Percentiles rank a stretch among this genome's conserved stretches.
Evolutionary conservation across 2,113 vertebrate genomes (phyloP).

Genomic region (Salvator merianae): DNA sequence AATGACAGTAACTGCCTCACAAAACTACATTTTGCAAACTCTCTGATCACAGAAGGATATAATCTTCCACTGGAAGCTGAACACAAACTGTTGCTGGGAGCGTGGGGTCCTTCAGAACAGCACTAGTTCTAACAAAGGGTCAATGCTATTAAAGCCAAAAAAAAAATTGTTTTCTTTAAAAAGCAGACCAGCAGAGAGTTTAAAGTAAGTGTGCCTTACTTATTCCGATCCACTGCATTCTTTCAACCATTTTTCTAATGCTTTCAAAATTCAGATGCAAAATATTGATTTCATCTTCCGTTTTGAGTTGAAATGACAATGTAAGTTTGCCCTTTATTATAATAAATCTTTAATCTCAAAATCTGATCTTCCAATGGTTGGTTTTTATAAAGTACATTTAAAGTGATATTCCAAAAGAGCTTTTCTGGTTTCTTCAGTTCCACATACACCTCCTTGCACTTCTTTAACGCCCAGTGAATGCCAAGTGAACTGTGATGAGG

Average conservation of each 20-base stretch:
- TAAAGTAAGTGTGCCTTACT: not conserved
- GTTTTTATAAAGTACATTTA: not conserved
- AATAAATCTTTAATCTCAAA: not conserved
- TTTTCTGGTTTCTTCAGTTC: too few species aligned
- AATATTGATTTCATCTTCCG: constrained; percentile 1
- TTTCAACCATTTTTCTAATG: not conserved
- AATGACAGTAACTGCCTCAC: not conserved
- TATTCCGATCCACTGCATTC: not conserved
- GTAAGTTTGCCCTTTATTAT: not conserved
- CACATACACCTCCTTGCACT: too few species aligned
- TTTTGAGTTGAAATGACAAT: not conserved
- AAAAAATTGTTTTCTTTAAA: not conserved
- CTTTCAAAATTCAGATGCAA: not conserved
- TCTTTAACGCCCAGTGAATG: too few species aligned
- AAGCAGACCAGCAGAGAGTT: not conserved
- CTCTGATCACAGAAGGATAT: not conserved
- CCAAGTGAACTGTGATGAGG: too few species aligned
- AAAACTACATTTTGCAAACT: not conserved
- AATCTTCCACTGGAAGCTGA: not conserved
- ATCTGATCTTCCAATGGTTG: not conserved
- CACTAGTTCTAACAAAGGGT: not conserved
- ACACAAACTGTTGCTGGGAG: too few species aligned
- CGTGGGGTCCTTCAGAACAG: too few species aligned
- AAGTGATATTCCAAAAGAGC: too few species aligned
- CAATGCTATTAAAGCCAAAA: not conserved